Base-by-base conservation (phyloP, 2,113 vertebrate species). In the Oryzias celebensis region DNA sequence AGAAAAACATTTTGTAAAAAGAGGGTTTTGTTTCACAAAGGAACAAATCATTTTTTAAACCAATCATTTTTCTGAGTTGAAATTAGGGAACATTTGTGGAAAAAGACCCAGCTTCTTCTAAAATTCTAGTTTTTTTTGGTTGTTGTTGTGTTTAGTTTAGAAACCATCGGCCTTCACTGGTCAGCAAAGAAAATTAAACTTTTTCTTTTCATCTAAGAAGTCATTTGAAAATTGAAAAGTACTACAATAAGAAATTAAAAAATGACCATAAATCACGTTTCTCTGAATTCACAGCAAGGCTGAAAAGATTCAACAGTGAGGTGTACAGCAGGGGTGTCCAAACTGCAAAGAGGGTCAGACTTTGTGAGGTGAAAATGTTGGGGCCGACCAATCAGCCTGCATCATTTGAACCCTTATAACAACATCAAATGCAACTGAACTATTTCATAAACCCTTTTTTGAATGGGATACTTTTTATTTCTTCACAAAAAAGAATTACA, bases 171-270 rank as follows among this genome's bases (percentile, higher is more conserved):
- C 60, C 31, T 73, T 76, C 55, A 57, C 28, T 60, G 16, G 64
- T 71, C 22, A 61, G 41, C 36, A 46, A 62, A 3, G 2, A 74
- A 45, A 16, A 71, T 36, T 4, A 59, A 61, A 20, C 7, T 36
- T 0, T 0, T 0, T 2, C 18, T 44, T 23, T 13, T 50, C 15
- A 44, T 24, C 28, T 10, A 48, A 62, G n/a, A 59, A 80, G 69
- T 67, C n/a, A 62, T 68, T 71, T 52, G 49, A 48, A 57, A 48
- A 14, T 58, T 63, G 2, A 65, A 56, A 15, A 68, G 60, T 41
- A 60, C 52, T 77, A 72, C 80, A 87, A 78, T 86, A 84, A 79
- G 26, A 6, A 28, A 5, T 20, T 1, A 28, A 28, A 2, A 36
- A 36, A 36, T 8, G 2, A 12, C 8, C 36, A 12, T 10, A 36